These are phyloP conservation scores for Acrobasis suavella DNA, from an alignment of 2,888 invertebrate species.

Conservation along the genomic window DNA sequence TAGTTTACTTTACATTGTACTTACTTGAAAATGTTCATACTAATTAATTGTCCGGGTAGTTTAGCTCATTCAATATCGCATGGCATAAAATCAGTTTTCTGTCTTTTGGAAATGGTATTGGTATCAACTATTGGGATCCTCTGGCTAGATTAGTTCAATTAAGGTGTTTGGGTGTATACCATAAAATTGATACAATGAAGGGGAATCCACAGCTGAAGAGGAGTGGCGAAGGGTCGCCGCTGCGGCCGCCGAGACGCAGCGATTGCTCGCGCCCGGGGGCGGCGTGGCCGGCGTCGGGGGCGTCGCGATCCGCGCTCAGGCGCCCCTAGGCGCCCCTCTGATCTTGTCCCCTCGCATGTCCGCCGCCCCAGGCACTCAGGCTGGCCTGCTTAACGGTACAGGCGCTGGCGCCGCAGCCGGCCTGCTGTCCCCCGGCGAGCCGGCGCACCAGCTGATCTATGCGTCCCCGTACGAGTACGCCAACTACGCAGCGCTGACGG, in stretches of 20 bases:
- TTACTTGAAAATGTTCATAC: too few species aligned
- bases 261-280: constrained; percentile 84
- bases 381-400: constrained; percentile 83
- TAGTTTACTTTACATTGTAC: too few species aligned
- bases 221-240: constrained; percentile 93
- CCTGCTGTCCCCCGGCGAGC: constrained; percentile 82
- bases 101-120: not conserved
- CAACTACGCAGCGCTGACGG: constrained; percentile 93
- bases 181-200: constrained; percentile 73
- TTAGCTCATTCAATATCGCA: too few species aligned
- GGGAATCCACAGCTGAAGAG: constrained; percentile 87
- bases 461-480: constrained; percentile 92
- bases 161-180: constrained; percentile 5
- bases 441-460: constrained; percentile 93
- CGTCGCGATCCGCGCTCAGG: constrained; percentile 84
- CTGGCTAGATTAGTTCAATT: not conserved
- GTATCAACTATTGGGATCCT: not conserved
- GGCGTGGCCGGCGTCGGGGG: constrained; percentile 81
- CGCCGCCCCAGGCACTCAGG: constrained; percentile 89
- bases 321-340: constrained; percentile 95
- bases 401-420: constrained; percentile 68
- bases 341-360: constrained; percentile 96
- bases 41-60: too few species aligned
- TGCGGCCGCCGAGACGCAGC: constrained; percentile 91
- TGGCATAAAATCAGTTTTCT: too few species aligned